A percentile compares a stretch with the other conserved stretches of the same genome.
These are phyloP conservation scores for Epistrophe grossulariae DNA, from an alignment of 2,888 invertebrate species.

Conservation along the genomic window DNA sequence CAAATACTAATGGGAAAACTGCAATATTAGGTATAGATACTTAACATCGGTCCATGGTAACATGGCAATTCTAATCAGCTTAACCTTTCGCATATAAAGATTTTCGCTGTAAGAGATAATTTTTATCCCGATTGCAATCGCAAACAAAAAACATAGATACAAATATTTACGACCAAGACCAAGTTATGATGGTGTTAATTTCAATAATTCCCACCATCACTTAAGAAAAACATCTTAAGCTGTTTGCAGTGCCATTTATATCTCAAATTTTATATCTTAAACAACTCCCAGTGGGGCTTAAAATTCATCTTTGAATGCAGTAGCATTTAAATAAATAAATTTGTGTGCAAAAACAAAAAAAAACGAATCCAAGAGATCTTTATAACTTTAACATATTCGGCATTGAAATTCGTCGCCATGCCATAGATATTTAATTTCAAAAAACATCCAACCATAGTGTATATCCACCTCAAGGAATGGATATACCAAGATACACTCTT, in stretches of 20 bases:
- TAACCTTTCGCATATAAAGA: not conserved
- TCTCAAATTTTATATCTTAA: conserved; percentile 8
- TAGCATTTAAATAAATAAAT: not conserved
- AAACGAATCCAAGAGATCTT: conserved; percentile 17
- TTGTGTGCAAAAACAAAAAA: not conserved
- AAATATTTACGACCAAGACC: not conserved
- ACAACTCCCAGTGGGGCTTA: not conserved
- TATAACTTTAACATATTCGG: conserved; percentile 38
- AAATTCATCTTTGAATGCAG: not conserved
- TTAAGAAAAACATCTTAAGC: not conserved
- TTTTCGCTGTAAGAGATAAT: no score
- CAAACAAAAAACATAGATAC: not conserved
- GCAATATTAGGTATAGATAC: no score
- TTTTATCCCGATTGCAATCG: not conserved
- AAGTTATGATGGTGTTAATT: not conserved
- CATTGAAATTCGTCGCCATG: conserved; percentile 66
- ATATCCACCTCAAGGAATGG: conserved; percentile 44
- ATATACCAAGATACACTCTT: not conserved
- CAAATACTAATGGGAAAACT: no score
- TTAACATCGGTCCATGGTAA: not conserved
- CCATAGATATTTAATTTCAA: conserved; percentile 58
- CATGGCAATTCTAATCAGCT: not conserved
- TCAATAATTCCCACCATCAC: not conserved
- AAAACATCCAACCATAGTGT: conserved; percentile 19
- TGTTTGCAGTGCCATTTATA: not conserved